Percentiles rank a stretch among this genome's conserved stretches.
Conservation (phyloP, 2,113 vertebrate species). For the Varanus salvator region DNA sequence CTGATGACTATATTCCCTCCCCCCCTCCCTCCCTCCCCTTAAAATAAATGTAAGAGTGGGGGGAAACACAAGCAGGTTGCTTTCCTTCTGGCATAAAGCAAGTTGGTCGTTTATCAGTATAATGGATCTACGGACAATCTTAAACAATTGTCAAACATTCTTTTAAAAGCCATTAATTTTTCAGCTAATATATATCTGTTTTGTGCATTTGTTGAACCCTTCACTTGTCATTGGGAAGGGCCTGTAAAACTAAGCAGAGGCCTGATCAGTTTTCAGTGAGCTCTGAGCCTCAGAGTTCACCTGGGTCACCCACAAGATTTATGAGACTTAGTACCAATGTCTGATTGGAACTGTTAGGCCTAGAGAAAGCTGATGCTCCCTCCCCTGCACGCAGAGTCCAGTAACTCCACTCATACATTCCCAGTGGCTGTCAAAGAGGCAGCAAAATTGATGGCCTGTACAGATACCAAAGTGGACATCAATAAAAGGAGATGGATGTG, state of each 20-base stretch:
- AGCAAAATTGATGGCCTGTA: conserved; percentile 85
- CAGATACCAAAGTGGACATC: conserved; percentile 86
- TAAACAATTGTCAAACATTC: conserved; percentile 92
- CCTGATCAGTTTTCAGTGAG: conserved; percentile 85
- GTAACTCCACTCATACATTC: conserved; percentile 73
- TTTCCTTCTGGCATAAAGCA: conserved; percentile 54
- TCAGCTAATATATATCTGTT: conserved; percentile 84
- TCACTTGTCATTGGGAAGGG: conserved; percentile 80
- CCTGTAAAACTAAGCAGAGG: conserved; percentile 84
- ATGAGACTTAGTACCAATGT: conserved; percentile 78
- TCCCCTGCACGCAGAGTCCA: conserved; percentile 64
- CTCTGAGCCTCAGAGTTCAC: conserved; percentile 81
- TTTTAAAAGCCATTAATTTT: conserved; percentile 89
- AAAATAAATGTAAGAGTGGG: conserved; percentile 28
- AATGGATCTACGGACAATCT: conserved; percentile 85
- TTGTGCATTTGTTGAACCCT: conserved; percentile 82
- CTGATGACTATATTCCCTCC: not conserved
- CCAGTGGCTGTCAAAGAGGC: conserved; percentile 76
- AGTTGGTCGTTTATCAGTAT: conserved; percentile 84
- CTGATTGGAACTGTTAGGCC: conserved; percentile 76
- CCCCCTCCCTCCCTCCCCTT: not conserved
- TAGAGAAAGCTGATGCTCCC: conserved; percentile 69
- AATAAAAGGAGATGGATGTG: conserved; percentile 87
- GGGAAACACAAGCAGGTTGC: conserved; percentile 9
- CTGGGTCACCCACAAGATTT: conserved; percentile 87